phyloP scores from a whole-genome alignment of 2,797 vertebrate species.

The Lagocephalus sceleratus region DNA sequence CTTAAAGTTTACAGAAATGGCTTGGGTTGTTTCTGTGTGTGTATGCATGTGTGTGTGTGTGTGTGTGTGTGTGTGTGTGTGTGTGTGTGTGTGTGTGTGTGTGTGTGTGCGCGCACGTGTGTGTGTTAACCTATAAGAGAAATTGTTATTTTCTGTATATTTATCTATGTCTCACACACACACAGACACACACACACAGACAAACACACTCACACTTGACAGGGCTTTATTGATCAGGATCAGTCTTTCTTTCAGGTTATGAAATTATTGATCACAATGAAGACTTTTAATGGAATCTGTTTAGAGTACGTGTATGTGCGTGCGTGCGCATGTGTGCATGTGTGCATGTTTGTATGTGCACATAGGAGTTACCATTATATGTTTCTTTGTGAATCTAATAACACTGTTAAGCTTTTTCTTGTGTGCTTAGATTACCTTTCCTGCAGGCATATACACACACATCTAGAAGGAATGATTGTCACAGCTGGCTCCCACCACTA shows the following conservation, averaged over 20 bases:
- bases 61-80: slow-evolving; percentile 1
- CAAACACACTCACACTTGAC: slow-evolving; percentile 9
- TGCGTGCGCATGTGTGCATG: slow-evolving; percentile 2
- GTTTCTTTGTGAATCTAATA: background rate
- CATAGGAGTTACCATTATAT: background rate
- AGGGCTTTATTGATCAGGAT: slow-evolving; percentile 72
- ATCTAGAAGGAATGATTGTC: slow-evolving; percentile 8
- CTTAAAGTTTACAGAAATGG: too few species aligned
- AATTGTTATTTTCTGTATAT: too few species aligned
- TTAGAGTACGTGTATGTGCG: slow-evolving; percentile 15
- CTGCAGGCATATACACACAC: slow-evolving; percentile 7
- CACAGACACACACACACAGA: slow-evolving; percentile 11
- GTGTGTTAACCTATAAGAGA: too few species aligned
- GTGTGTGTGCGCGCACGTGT: background rate
- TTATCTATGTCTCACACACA: background rate
- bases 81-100: background rate
- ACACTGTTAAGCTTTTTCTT: background rate
- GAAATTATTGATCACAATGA: slow-evolving; percentile 79
- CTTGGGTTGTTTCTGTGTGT: slow-evolving; percentile 1
- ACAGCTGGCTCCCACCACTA: slow-evolving; percentile 13
- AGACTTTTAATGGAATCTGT: slow-evolving; percentile 64
- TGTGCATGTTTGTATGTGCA: background rate
- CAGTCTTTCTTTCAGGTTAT: slow-evolving; percentile 74
- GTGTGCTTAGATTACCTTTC: slow-evolving; percentile 24
- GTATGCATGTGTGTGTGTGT: background rate